Base-by-base conservation (phyloP, 2,113 vertebrate genomes). In the Eonycteris spelaea region DNA sequence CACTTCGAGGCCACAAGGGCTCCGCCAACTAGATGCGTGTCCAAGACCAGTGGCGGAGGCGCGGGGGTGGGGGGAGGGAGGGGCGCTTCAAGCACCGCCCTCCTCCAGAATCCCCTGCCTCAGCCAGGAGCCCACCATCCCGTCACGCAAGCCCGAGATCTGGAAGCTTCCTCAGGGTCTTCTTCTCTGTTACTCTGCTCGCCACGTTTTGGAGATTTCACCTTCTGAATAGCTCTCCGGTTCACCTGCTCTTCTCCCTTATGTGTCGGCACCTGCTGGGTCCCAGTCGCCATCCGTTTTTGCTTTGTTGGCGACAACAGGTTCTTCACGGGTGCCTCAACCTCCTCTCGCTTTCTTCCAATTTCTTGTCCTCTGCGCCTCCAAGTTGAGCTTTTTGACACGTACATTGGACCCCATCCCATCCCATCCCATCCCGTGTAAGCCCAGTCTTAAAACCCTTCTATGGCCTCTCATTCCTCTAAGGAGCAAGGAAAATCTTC, bases 381-480 rank as follows among this genome's bases (percentile, higher is more conserved):
- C 45, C n/a, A 30, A 43, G 28, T 0, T 33, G 74, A 68, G 22
- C 33, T 51, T n/a, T 68, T 35, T 26, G 65, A 91, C 63, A 38
- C 18, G 24, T 5, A 15, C 35, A 16, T 7, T 0, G 4, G 45
- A 8, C 5, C 33, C 21, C 15, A 51, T 51, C 14, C 51, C 30
- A 43, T n/a, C n/a, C 65, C 2, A 43, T 15, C 73, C 4, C 3
- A 24, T 24, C 79, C 65, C 4, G 35, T 15, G 6, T 33, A 5
- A 26, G 22, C 71, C 43, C 8, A 7, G 8, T 35, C 63, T 74
- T 79, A 68, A 65, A 77, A 30, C n/a, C n/a, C 15, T 59, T 48
- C 78, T 43, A 3, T 2, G 19, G 28, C 13, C 67, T 70, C 38
- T 91, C 19, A 19, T 14, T 21, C 45, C 15, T 65, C 38, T 67